Percentiles rank a stretch among this genome's conserved stretches.
Conservation (phyloP, 2,888 invertebrate genomes). For the Idaea biselata region DNA sequence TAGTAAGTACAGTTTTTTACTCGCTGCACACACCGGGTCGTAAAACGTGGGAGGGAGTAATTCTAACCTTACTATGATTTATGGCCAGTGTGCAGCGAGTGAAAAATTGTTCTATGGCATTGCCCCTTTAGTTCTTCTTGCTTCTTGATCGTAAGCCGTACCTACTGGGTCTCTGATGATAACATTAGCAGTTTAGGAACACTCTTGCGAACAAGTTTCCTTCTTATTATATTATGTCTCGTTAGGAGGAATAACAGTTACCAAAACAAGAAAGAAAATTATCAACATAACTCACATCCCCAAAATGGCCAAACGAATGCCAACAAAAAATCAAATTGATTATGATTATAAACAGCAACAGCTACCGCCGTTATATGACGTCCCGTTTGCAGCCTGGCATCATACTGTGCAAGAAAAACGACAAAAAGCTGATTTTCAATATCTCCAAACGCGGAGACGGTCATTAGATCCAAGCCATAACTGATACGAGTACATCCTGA, state of each 20-base stretch:
- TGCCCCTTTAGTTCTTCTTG: too few relatives aligned
- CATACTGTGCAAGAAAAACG: conserved; percentile 58
- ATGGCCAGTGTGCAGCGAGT: too few relatives aligned
- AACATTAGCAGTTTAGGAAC: too few relatives aligned
- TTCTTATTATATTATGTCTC: neutral
- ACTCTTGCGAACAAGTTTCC: too few relatives aligned
- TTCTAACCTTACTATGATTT: too few relatives aligned
- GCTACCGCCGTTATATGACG: conserved; percentile 70
- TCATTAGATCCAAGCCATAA: conserved; percentile 78
- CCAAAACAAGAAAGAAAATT: neutral
- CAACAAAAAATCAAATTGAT: conserved; percentile 41
- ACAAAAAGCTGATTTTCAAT: conserved; percentile 68
- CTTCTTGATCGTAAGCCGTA: too few relatives aligned
- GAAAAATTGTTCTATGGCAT: too few relatives aligned
- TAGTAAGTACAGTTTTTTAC: too few relatives aligned
- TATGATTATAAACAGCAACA: conserved; percentile 51
- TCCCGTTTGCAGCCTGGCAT: conserved; percentile 64
- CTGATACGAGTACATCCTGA: conserved; percentile 64
- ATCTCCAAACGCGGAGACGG: conserved; percentile 65
- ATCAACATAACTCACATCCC: conserved; percentile 5
- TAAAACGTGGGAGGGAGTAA: too few relatives aligned
- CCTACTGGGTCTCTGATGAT: too few relatives aligned
- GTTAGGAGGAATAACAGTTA: neutral
- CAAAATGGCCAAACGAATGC: conserved; percentile 24
- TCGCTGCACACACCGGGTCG: too few relatives aligned